phyloP scores from a whole-genome alignment of 1,140 invertebrate genomes.

The Agraylea sexmaculata region DNA sequence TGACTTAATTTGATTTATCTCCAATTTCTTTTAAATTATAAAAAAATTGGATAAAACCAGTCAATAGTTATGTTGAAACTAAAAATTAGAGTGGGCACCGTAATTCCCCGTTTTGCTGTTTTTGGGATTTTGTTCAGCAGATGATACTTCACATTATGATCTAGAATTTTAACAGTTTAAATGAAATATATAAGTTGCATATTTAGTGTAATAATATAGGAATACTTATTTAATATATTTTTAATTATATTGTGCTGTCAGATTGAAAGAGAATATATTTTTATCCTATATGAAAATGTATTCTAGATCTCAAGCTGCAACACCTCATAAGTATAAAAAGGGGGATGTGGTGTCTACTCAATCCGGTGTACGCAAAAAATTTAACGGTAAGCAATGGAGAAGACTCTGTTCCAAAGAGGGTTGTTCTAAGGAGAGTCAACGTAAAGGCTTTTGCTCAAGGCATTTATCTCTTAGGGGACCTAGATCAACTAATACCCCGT shows the following conservation, averaged over 20 bases:
- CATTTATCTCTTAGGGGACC: conserved; percentile 81
- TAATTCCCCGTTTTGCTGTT: too few species aligned
- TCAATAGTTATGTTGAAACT: too few species aligned
- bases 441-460: conserved; percentile 89
- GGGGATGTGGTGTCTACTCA: conserved; percentile 94
- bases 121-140: too few species aligned
- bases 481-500: conserved; percentile 33
- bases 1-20: too few species aligned
- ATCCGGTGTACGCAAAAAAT: conserved; percentile 95
- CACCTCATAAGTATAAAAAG: conserved; percentile 95
- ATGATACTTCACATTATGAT: too few species aligned
- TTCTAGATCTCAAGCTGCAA: conserved; percentile 76
- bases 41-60: too few species aligned
- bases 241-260: conserved; percentile 3
- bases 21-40: too few species aligned
- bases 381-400: conserved; percentile 98
- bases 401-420: conserved; percentile 88
- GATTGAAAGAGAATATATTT: not conserved
- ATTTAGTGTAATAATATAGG: conserved; percentile 1
- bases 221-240: conserved; percentile 7
- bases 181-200: too few species aligned
- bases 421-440: conserved; percentile 96
- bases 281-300: conserved; percentile 18
- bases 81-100: too few species aligned
- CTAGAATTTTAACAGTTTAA: too few species aligned